phyloP scores from a whole-genome alignment of 2,113 vertebrate species.

The Hippocampus barbouri region DNA sequence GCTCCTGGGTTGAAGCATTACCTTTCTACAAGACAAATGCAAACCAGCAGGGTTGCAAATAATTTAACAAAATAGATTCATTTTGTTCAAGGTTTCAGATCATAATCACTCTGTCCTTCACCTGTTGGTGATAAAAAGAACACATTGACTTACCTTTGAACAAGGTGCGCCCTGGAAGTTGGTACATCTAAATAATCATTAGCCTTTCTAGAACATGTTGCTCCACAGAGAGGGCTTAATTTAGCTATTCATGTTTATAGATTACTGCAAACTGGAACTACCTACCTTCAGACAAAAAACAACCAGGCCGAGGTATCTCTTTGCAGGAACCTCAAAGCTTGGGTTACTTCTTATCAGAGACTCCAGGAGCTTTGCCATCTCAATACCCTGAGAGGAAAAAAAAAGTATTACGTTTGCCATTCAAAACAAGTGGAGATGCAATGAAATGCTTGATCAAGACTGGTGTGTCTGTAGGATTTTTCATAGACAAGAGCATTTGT shows the following conservation, averaged over 20 bases:
- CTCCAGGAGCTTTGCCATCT: slow-evolving; percentile 93
- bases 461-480: no score
- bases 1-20: slow-evolving; percentile 85
- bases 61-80: not conserved
- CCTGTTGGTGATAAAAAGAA: slow-evolving; percentile 2
- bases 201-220: slow-evolving; percentile 14
- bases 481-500: no score
- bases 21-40: slow-evolving; percentile 72
- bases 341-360: slow-evolving; percentile 82
- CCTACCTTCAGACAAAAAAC: slow-evolving; percentile 92
- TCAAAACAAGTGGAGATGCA: not conserved
- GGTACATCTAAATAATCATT: slow-evolving; percentile 32
- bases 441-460: no score
- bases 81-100: not conserved
- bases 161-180: slow-evolving; percentile 8
- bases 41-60: not conserved
- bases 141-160: slow-evolving; percentile 34
- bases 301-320: slow-evolving; percentile 89
- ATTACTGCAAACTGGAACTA: not conserved
- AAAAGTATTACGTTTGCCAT: not conserved
- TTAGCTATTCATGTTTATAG: not conserved
- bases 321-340: slow-evolving; percentile 88
- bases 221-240: not conserved
- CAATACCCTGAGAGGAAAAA: slow-evolving; percentile 74
- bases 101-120: slow-evolving; percentile 3